Percentiles rank a stretch among this genome's conserved stretches.
Evolutionary conservation across 2,797 vertebrate genomes (phyloP).

Genomic region (Myripristis murdjan): DNA sequence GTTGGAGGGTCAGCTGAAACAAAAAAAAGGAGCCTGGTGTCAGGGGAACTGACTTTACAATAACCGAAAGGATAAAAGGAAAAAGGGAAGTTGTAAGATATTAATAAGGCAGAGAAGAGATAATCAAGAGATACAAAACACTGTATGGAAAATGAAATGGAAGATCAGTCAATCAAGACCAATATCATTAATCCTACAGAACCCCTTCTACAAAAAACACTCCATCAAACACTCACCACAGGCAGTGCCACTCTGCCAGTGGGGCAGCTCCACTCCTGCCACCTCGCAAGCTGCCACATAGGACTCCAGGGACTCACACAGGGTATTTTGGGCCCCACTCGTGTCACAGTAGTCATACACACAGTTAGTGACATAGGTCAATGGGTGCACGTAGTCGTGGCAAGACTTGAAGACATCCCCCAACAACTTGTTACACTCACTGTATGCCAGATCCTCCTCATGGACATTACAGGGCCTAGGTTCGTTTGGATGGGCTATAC

Average conservation of each 20-base stretch:
- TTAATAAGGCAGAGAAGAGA: neutral
- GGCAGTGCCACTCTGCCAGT: constrained; percentile 83
- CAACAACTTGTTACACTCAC: constrained; percentile 72
- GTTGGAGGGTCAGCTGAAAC: constrained; percentile 61
- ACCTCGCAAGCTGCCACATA: constrained; percentile 86
- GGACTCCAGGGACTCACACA: constrained; percentile 85
- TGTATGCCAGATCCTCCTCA: constrained; percentile 67
- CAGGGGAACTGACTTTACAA: constrained; percentile 21
- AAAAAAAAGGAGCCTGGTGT: constrained; percentile 13
- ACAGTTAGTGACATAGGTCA: constrained; percentile 85
- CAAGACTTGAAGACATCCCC: constrained; percentile 83
- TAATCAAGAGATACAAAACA: neutral
- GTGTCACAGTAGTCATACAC: constrained; percentile 87
- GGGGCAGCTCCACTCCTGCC: constrained; percentile 78
- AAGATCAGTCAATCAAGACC: neutral
- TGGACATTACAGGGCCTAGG: constrained; percentile 67
- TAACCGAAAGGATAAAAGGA: neutral
- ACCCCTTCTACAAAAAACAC: neutral
- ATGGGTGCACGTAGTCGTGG: constrained; percentile 83
- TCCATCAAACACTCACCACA: constrained; percentile 82
- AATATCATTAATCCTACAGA: neutral
- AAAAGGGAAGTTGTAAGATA: neutral
- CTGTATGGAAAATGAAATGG: neutral
- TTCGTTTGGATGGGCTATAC: constrained; percentile 61
- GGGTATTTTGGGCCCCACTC: constrained; percentile 73